These are phyloP conservation scores for Lanistes nyassanus DNA, from an alignment of 1,140 invertebrate genomes.

Conservation along the genomic window DNA sequence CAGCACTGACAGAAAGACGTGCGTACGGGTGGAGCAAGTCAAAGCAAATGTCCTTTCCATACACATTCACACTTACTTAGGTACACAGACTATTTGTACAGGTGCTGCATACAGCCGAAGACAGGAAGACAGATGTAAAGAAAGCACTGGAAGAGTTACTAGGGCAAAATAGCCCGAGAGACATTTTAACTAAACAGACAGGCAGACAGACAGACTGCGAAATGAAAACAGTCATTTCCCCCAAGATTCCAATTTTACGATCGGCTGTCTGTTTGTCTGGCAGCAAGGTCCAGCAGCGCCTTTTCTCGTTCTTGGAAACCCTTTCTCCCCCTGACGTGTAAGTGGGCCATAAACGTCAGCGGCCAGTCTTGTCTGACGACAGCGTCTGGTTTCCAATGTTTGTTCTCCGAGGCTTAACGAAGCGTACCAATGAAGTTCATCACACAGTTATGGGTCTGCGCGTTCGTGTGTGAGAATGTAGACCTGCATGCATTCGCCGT, in stretches of 20 bases:
- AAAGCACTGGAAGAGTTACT: no score
- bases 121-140: no score
- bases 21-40: no score
- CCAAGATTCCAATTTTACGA: background rate
- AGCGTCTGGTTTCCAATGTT: background rate
- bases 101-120: no score
- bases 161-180: no score
- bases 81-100: no score
- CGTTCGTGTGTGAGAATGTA: background rate
- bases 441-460: constrained; percentile 5
- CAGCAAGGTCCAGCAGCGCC: background rate
- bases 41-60: no score
- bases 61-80: no score
- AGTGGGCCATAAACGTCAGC: background rate
- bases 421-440: background rate
- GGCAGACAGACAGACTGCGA: background rate
- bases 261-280: background rate
- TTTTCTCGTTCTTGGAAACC: background rate
- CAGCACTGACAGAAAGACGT: no score
- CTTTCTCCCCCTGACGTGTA: background rate
- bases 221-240: background rate
- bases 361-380: background rate
- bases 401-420: background rate
- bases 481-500: background rate
- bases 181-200: no score